phyloP scores from a whole-genome alignment of 2,888 invertebrate species.

The Nomada ruficornis region DNA sequence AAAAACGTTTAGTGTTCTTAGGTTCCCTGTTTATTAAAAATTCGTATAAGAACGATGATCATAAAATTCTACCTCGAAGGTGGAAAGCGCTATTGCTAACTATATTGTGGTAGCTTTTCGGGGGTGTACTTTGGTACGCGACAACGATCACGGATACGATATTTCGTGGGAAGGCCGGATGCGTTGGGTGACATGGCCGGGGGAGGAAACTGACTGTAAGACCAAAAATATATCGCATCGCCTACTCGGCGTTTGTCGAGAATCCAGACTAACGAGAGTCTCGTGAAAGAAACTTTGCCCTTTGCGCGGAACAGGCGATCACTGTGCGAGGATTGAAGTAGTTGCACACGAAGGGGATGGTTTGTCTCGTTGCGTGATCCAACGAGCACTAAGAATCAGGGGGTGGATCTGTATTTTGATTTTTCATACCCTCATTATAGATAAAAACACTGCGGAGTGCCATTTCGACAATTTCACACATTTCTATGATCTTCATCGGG shows the following conservation, averaged over 20 bases:
- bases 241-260: conserved; percentile 48
- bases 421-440: conserved; percentile 1
- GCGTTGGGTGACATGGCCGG: conserved; percentile 27
- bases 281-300: conserved; percentile 61
- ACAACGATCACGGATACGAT: conserved; percentile 41
- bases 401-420: conserved; percentile 43
- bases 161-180: conserved; percentile 57
- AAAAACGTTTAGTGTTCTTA: too few relatives aligned
- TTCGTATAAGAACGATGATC: too few relatives aligned
- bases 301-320: conserved; percentile 50
- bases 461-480: conserved; percentile 21
- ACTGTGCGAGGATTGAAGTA: conserved; percentile 59
- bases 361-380: conserved; percentile 41
- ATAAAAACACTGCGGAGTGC: conserved; percentile 20
- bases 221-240: conserved; percentile 46
- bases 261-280: conserved; percentile 65
- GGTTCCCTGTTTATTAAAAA: too few relatives aligned
- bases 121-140: conserved; percentile 20
- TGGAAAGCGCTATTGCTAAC: too few relatives aligned
- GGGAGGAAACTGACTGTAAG: conserved; percentile 38
- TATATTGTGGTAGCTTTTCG: too few relatives aligned
- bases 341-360: conserved; percentile 42
- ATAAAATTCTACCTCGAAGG: too few relatives aligned
- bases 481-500: not conserved
- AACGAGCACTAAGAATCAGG: conserved; percentile 45